These are phyloP conservation scores for Phaenicophaeus curvirostris DNA, from an alignment of 2,797 vertebrate species.

Conservation along the genomic window DNA sequence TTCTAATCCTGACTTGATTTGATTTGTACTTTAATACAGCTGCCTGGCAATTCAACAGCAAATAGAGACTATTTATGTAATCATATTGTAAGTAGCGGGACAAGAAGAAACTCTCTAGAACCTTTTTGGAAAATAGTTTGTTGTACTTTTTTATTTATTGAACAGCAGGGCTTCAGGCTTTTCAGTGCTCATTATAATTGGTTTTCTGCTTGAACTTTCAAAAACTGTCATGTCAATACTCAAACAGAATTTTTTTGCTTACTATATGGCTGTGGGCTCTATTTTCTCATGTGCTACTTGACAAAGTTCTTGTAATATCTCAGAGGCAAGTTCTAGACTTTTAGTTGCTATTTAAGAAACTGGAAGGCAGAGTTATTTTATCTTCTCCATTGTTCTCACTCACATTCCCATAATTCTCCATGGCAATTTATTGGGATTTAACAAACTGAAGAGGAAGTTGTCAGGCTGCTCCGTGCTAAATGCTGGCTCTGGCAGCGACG, in stretches of 20 bases:
- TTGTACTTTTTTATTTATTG: conserved; percentile 87
- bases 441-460: neutral
- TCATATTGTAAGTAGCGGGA: conserved; percentile 84
- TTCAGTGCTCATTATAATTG: conserved; percentile 88
- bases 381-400: conserved; percentile 38
- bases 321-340: conserved; percentile 82
- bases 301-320: conserved; percentile 88
- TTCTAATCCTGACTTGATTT: conserved; percentile 90
- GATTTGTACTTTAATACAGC: conserved; percentile 88
- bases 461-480: neutral
- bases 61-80: conserved; percentile 88
- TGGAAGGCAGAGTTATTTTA: conserved; percentile 60
- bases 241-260: conserved; percentile 89
- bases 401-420: neutral
- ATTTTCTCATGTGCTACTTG: conserved; percentile 85
- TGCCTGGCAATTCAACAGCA: conserved; percentile 87
- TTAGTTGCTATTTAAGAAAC: conserved; percentile 77
- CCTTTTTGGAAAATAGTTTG: conserved; percentile 85
- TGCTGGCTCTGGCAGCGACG: neutral
- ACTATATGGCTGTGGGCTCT: conserved; percentile 84
- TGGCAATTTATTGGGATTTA: conserved; percentile 13
- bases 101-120: conserved; percentile 84
- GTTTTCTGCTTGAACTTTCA: conserved; percentile 93
- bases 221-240: conserved; percentile 93
- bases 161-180: conserved; percentile 85